A percentile compares a stretch with the other conserved stretches of the same genome.
phyloP scores from a whole-genome alignment of 1,140 invertebrate genomes.

The Coelopa frigida region DNA sequence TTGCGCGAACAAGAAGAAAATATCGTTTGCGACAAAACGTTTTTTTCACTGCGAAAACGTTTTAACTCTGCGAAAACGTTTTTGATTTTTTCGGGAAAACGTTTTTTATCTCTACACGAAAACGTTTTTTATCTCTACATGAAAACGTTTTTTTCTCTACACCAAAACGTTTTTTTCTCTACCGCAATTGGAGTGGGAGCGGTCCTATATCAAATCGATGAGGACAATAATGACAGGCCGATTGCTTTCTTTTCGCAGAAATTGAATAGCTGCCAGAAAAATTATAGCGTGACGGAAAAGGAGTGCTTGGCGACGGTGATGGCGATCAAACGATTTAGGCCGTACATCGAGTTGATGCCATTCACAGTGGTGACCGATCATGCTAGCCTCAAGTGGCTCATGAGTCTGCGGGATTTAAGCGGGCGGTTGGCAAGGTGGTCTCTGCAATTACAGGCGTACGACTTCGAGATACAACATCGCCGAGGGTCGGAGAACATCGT shows the following conservation, averaged over 20 bases:
- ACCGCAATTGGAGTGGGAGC: conserved; percentile 35
- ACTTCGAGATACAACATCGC: conserved; percentile 29
- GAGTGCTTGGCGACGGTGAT: conserved; percentile 45
- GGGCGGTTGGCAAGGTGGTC: conserved; percentile 28
- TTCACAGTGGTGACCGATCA: conserved; percentile 41
- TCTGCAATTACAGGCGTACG: conserved; percentile 18
- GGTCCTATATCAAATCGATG: conserved; percentile 29
- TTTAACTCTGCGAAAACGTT: no score
- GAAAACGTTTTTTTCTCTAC: no score
- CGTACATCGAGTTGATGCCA: conserved; percentile 36
- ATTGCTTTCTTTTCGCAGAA: conserved; percentile 35
- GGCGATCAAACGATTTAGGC: conserved; percentile 42
- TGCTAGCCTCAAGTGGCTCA: conserved; percentile 18
- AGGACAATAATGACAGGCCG: conserved; percentile 18
- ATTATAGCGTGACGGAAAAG: conserved; percentile 31
- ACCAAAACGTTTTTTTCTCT: no score
- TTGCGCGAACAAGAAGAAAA: no score
- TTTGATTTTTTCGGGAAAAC: no score
- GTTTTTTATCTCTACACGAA: no score
- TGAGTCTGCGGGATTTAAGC: conserved; percentile 17
- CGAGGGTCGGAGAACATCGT: conserved; percentile 23
- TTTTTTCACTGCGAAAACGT: no score
- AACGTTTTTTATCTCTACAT: no score
- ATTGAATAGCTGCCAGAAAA: conserved; percentile 10
- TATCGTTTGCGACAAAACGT: no score